Conservation (phyloP, 2,797 vertebrate genomes). For the Falco novaeseelandiae region DNA sequence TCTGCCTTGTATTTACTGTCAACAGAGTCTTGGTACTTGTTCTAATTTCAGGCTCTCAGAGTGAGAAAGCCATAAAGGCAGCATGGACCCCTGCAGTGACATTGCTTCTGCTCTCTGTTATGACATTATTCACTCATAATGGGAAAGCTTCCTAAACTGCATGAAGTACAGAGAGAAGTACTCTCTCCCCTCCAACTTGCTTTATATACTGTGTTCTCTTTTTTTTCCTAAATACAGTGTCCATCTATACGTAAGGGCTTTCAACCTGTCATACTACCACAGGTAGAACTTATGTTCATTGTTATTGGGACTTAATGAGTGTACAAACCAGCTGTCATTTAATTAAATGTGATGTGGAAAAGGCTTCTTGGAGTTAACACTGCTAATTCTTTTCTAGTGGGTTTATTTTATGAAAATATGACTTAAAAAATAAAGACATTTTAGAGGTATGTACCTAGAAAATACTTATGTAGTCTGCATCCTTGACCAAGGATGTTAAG, state of each 20-base stretch:
- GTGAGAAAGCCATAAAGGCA: neutral
- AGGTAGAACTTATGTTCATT: neutral
- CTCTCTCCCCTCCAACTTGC: neutral
- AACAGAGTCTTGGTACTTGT: neutral
- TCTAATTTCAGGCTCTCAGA: neutral
- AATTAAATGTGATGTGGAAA: neutral
- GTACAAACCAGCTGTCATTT: neutral
- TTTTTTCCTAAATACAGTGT: neutral
- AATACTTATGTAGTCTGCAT: neutral
- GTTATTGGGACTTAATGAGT: neutral
- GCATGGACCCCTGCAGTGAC: neutral
- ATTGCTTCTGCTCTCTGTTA: neutral
- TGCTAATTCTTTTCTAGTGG: neutral
- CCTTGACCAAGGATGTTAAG: neutral
- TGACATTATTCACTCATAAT: neutral
- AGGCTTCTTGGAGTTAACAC: neutral
- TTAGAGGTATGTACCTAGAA: neutral
- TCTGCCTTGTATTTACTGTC: slow-evolving; percentile 23
- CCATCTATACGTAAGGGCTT: neutral
- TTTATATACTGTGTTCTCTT: neutral
- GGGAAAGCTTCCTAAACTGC: neutral
- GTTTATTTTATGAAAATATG: neutral
- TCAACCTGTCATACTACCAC: neutral
- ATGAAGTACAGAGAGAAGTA: neutral
- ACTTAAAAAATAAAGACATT: neutral